Conservation (phyloP, 2,888 invertebrate genomes). For the Flexamia atlantica region DNA sequence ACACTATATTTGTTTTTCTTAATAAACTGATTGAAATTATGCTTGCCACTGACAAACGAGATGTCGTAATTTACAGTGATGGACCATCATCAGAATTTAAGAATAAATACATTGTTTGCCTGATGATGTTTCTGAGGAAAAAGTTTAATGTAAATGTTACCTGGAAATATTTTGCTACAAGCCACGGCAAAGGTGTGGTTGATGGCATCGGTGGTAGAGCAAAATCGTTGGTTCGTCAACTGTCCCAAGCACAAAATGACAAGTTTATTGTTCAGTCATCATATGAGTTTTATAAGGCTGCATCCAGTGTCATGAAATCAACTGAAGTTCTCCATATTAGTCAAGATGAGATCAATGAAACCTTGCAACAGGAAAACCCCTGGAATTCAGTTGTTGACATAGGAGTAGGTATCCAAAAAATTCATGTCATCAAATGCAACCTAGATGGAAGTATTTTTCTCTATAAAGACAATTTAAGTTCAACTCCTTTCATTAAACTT, state of each 20-base stretch:
- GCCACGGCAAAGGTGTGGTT: conserved; percentile 34
- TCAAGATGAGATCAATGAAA: no score
- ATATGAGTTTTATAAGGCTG: no score
- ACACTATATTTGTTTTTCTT: no score
- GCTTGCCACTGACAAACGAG: no score
- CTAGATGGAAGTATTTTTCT: no score
- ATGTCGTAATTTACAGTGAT: not conserved
- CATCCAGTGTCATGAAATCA: no score
- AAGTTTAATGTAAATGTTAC: not conserved
- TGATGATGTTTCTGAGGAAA: not conserved
- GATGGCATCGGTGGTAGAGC: conserved; percentile 25
- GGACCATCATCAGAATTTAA: not conserved
- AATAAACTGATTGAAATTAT: no score
- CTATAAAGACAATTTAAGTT: no score
- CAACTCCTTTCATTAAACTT: no score
- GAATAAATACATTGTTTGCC: not conserved
- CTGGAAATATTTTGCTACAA: conserved; percentile 17
- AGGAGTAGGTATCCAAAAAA: conserved; percentile 25
- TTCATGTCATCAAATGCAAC: conserved; percentile 18
- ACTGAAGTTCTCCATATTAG: no score
- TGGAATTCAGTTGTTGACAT: no score
- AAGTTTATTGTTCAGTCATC: not conserved
- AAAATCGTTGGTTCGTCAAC: conserved; percentile 4
- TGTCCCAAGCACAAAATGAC: conserved; percentile 35
- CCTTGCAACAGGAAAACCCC: no score